These are phyloP conservation scores for Alviniconcha strummeri DNA, from an alignment of 2,888 invertebrate genomes.

Conservation along the genomic window DNA sequence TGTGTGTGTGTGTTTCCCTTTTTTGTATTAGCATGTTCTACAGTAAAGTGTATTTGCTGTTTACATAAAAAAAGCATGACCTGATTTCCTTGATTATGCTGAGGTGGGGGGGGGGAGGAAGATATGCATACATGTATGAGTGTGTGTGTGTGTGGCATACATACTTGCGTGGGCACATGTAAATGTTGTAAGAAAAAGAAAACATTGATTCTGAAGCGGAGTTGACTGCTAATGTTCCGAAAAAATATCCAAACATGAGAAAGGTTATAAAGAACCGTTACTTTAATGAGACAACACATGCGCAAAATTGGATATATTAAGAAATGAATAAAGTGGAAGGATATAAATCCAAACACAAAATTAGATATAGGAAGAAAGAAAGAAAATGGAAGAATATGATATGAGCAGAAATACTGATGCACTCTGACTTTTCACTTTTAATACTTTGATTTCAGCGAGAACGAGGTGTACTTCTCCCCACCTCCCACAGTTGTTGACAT, in stretches of 20 bases:
- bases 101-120: not conserved
- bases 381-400: too few relatives aligned
- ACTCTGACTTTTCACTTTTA: too few relatives aligned
- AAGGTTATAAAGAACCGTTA: not conserved
- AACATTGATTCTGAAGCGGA: not conserved
- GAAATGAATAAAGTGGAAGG: too few relatives aligned
- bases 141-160: not conserved
- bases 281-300: not conserved
- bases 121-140: not conserved
- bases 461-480: conserved; percentile 5
- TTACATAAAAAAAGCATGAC: too few relatives aligned
- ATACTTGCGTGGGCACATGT: not conserved
- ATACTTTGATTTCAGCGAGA: not conserved
- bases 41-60: not conserved
- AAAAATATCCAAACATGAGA: not conserved
- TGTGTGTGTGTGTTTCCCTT: not conserved
- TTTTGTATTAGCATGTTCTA: not conserved
- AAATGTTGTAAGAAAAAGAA: not conserved
- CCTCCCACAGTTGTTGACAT: conserved; percentile 82
- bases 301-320: too few relatives aligned
- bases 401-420: too few relatives aligned
- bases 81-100: not conserved
- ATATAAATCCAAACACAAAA: too few relatives aligned
- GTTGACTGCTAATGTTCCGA: not conserved
- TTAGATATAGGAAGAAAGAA: too few relatives aligned